Evolutionary conservation across 2,888 invertebrate genomes (phyloP), one percentile per base, ranked within the genome.

Genomic region (Agonopterix arenella): DNA sequence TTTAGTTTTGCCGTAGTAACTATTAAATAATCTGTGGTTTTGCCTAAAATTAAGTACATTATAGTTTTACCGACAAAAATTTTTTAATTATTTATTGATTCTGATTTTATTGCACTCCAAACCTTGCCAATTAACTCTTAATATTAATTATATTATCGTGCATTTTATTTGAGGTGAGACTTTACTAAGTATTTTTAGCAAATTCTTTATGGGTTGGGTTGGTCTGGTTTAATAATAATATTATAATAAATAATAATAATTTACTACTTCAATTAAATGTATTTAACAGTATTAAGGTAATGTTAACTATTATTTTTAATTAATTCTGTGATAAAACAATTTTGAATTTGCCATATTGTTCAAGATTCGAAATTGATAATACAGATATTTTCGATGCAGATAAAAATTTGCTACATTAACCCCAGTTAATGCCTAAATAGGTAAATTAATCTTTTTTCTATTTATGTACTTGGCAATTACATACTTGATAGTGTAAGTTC

Each of bases 291-390:
- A 73, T 72, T 74, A 67, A 58, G 57, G 46, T 60, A 62, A 60
- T 60, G 62, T 61, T 60, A 61, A 53, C 55, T 62, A 52, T 58
- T 61, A 64, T 62, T 60, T 52, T 68, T 58, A 58, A 63, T 62
- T 61, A 59, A 69, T 68, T 62, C 79, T 79, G 80, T 80, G 79
- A 80, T 80, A 51, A 43, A 11, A 13, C 18, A 78, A 69, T 67
- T 68, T 64, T 61, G 58, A 61, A 68, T 65, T 73, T 63, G 71
- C 76, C 74, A 72, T 68, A 64, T 57, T 62, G 53, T 40, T 44
- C 47, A 40, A 40, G n/a, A n/a, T n/a, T 40, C 40, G 9, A 40
- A 40, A 40, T 40, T 40, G 4, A 40, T n/a, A 40, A 40, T 28
- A 40, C n/a, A 40, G 18, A 40, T n/a, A 40, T 40, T 37, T 37